Evolutionary conservation across 2,888 invertebrate species (phyloP).

Genomic region (Microctonus hyperodae): DNA sequence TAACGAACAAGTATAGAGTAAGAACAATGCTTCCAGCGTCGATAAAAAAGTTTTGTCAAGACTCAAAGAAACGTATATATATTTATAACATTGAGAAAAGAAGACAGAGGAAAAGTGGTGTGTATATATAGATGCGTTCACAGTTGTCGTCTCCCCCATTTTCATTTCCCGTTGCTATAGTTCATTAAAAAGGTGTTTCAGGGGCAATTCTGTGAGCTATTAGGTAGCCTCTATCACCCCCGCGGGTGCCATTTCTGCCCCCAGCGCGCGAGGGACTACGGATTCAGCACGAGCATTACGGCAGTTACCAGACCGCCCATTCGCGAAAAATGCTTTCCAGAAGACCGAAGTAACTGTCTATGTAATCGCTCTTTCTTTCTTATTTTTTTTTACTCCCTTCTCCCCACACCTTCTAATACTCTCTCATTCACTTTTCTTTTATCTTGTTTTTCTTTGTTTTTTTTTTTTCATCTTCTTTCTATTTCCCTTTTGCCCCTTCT

Average conservation of each 20-base stretch:
- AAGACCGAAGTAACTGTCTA: conserved; percentile 32
- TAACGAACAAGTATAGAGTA: conserved; percentile 26
- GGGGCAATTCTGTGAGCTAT: conserved; percentile 75
- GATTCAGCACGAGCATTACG: conserved; percentile 58
- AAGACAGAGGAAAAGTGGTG: not conserved
- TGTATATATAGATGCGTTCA: conserved; percentile 6
- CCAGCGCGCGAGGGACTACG: conserved; percentile 42
- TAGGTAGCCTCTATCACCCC: conserved; percentile 69
- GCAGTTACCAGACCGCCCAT: conserved; percentile 52
- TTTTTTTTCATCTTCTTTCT: conserved; percentile 16
- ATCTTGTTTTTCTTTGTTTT: conserved; percentile 19
- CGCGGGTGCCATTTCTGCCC: conserved; percentile 64
- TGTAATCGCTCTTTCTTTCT: conserved; percentile 25
- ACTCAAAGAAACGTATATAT: conserved; percentile 9
- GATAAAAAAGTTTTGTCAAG: conserved; percentile 31
- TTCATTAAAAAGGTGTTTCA: conserved; percentile 80
- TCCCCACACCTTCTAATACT: not conserved
- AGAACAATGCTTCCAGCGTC: conserved; percentile 31
- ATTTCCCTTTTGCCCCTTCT: not conserved
- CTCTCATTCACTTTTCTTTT: conserved; percentile 1
- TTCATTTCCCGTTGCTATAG: conserved; percentile 67
- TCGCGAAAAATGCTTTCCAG: conserved; percentile 39
- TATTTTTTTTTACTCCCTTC: not conserved
- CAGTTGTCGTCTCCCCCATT: conserved; percentile 60
- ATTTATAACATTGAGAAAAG: not conserved